phyloP scores from a whole-genome alignment of 2,113 vertebrate genomes.

The Oreochromis tanganicae region DNA sequence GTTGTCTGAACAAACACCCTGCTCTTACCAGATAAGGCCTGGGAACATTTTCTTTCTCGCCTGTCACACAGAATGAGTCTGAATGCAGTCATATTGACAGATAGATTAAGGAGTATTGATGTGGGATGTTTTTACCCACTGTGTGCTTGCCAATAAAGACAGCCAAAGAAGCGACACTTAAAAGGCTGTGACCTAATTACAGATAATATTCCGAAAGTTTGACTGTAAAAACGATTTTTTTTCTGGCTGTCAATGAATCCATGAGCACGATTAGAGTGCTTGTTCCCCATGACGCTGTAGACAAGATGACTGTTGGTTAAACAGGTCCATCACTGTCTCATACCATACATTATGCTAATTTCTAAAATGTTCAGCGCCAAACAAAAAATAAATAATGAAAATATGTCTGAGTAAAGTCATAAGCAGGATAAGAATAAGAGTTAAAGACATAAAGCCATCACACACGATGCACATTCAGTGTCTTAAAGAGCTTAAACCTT shows the following conservation, averaged over 20 bases:
- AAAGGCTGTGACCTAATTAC: background rate
- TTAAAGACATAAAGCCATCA: background rate
- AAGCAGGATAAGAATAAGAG: background rate
- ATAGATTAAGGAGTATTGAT: background rate
- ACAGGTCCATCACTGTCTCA: background rate
- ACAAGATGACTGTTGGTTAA: background rate
- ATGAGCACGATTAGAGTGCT: background rate
- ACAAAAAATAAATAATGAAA: background rate
- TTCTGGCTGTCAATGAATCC: background rate
- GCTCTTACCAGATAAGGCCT: background rate
- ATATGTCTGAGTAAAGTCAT: background rate
- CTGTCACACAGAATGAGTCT: background rate
- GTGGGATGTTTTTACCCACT: background rate
- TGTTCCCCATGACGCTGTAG: too few species aligned
- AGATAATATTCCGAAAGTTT: background rate
- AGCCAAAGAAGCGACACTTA: background rate
- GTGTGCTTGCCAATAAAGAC: background rate
- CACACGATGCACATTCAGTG: background rate
- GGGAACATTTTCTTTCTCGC: background rate
- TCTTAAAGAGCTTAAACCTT: background rate
- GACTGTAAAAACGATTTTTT: background rate
- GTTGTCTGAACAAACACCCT: background rate
- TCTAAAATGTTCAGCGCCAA: background rate
- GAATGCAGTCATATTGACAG: background rate
- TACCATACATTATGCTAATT: background rate